Evolutionary conservation across 2,888 invertebrate genomes (phyloP).

Genomic region (Cosmia trapezina): DNA sequence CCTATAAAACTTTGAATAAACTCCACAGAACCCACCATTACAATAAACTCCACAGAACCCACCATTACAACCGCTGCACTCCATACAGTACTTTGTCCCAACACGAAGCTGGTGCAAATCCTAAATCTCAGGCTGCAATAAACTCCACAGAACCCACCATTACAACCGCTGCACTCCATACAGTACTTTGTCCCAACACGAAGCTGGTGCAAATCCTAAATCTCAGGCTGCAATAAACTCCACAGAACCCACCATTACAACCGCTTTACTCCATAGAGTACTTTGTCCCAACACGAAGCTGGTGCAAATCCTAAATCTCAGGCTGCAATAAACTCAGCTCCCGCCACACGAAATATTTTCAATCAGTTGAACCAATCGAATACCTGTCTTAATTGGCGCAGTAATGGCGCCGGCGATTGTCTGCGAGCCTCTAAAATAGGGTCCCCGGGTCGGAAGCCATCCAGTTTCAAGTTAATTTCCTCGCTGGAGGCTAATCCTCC

Average conservation of each 20-base stretch:
- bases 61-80: background rate
- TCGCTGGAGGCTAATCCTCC: conserved; percentile 83
- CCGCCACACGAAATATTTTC: conserved; percentile 64
- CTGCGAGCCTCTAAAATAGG: conserved; percentile 64
- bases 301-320: conserved; percentile 58
- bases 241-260: background rate
- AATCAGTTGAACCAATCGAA: conserved; percentile 67
- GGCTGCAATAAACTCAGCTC: conserved; percentile 67
- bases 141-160: conserved; percentile 18
- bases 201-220: conserved; percentile 53
- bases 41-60: conserved; percentile 60
- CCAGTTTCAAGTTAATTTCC: conserved; percentile 85
- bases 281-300: background rate
- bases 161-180: too few relatives aligned
- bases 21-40: background rate
- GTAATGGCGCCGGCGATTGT: conserved; percentile 69
- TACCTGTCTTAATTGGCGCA: conserved; percentile 72
- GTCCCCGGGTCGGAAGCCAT: conserved; percentile 69
- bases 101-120: conserved; percentile 31
- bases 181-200: background rate
- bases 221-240: conserved; percentile 68
- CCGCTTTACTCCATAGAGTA: background rate
- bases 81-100: background rate
- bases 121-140: conserved; percentile 69
- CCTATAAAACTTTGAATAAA: background rate